These are phyloP conservation scores for Melanotaenia duboulayi DNA, from an alignment of 2,113 vertebrate genomes.

Conservation along the genomic window DNA sequence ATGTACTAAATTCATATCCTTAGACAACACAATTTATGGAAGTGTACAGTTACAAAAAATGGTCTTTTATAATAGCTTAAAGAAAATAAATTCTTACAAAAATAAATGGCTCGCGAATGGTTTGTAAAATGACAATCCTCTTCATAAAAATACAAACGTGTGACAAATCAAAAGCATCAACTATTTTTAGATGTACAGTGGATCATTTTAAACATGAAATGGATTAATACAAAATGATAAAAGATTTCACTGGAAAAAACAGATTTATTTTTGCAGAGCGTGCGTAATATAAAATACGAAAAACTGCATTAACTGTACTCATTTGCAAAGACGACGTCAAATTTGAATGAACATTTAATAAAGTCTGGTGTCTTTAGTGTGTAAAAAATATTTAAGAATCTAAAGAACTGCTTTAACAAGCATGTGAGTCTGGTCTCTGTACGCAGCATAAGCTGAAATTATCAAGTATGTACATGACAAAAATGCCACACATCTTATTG, in stretches of 20 bases:
- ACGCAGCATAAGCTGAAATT: constrained; percentile 7
- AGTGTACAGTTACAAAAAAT: constrained; percentile 61
- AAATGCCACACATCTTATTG: constrained; percentile 21
- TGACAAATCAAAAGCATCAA: constrained; percentile 50
- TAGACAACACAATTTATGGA: constrained; percentile 55
- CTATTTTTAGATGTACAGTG: constrained; percentile 45
- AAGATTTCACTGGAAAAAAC: constrained; percentile 46
- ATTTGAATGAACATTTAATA: constrained; percentile 38
- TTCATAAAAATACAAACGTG: constrained; percentile 63
- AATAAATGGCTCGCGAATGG: constrained; percentile 76
- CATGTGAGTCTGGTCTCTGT: constrained; percentile 34
- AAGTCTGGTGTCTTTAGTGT: constrained; percentile 28
- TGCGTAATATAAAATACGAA: constrained; percentile 15
- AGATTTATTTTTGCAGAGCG: constrained; percentile 23
- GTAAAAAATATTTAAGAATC: constrained; percentile 20
- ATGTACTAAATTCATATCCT: constrained; percentile 55
- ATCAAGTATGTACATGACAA: constrained; percentile 41
- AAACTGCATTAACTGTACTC: constrained; percentile 2
- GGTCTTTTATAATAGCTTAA: constrained; percentile 49
- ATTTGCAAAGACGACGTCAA: constrained; percentile 47
- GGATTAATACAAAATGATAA: constrained; percentile 47
- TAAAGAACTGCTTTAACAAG: neutral
- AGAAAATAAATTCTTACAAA: constrained; percentile 74
- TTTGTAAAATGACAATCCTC: constrained; percentile 67
- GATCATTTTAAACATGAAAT: constrained; percentile 47